Evolutionary conservation across 2,113 vertebrate genomes (phyloP).

Genomic region (Astur gentilis): DNA sequence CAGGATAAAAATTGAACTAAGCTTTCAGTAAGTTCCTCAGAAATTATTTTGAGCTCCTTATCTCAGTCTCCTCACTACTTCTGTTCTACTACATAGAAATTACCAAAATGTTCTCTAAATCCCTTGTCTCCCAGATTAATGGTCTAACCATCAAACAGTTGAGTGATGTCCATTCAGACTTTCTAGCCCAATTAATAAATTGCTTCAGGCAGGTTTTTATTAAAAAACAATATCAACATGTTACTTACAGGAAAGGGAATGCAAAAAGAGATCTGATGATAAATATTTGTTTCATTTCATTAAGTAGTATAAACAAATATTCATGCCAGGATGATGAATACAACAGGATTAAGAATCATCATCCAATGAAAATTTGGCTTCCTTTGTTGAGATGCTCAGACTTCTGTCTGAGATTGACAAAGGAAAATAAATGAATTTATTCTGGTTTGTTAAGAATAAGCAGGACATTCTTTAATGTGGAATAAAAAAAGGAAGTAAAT

Average conservation of each 20-base stretch:
- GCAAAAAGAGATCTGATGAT: neutral
- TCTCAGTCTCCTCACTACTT: neutral
- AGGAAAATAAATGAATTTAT: neutral
- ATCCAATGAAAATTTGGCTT: neutral
- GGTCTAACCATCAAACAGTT: neutral
- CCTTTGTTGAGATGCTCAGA: neutral
- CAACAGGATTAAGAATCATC: neutral
- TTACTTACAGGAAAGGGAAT: neutral
- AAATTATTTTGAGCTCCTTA: neutral
- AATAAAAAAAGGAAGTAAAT: neutral
- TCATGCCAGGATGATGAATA: neutral
- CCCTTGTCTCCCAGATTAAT: neutral
- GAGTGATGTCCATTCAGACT: neutral
- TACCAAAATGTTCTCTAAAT: neutral
- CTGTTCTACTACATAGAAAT: neutral
- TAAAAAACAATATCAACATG: neutral
- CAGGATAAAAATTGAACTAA: neutral
- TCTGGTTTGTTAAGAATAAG: neutral
- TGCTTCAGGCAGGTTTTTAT: neutral
- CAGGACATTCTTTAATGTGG: rapidly evolving
- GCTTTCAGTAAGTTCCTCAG: neutral
- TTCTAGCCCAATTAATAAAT: neutral
- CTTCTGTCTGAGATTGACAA: neutral
- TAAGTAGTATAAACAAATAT: neutral
- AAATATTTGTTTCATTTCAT: neutral